phyloP scores from a whole-genome alignment of 2,888 invertebrate species.

The Operophtera brumata region DNA sequence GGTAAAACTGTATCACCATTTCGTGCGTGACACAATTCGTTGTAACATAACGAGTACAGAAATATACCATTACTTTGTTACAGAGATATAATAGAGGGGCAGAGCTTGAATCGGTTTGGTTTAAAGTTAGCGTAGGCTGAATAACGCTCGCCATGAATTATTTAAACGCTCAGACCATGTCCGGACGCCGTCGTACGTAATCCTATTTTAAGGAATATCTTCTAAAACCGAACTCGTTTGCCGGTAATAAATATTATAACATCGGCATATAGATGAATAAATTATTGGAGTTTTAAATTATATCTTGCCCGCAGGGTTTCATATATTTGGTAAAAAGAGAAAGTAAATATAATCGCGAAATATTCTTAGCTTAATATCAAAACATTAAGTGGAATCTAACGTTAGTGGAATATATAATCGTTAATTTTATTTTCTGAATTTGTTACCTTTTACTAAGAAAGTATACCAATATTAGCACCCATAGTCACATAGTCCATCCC shows the following conservation, averaged over 20 bases:
- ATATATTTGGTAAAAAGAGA: neutral
- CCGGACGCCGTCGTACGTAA: constrained; percentile 55
- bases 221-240: constrained; percentile 46
- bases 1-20: too few relatives aligned
- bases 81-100: constrained; percentile 3
- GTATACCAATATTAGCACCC: too few relatives aligned
- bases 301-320: neutral
- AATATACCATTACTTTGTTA: constrained; percentile 6
- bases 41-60: neutral
- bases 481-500: too few relatives aligned
- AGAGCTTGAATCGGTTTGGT: constrained; percentile 58
- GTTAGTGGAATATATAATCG: neutral
- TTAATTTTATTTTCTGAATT: neutral
- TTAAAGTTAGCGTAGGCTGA: constrained; percentile 61
- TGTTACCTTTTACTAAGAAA: neutral
- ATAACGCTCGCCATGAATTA: constrained; percentile 66
- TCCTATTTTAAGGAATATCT: constrained; percentile 60
- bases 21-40: too few relatives aligned
- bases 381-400: neutral
- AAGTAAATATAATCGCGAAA: neutral
- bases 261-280: constrained; percentile 20
- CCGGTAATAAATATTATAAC: constrained; percentile 45
- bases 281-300: neutral
- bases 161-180: constrained; percentile 55
- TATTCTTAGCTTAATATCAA: neutral